Evolutionary conservation across 2,888 invertebrate species (phyloP).

Genomic region (Drosophila buzzatii): DNA sequence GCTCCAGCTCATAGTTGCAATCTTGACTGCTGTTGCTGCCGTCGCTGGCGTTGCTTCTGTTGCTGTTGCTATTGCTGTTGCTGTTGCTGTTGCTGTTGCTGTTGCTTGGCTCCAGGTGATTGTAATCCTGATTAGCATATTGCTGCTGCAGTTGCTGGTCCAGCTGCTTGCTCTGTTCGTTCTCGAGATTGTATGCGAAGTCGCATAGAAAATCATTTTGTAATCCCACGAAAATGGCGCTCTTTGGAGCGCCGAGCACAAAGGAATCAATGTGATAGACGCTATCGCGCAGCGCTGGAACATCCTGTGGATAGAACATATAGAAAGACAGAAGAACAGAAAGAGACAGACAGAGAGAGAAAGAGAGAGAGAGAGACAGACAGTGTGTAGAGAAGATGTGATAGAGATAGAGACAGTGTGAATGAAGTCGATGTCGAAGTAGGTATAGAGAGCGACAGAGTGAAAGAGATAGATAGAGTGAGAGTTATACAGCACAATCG

Average conservation of each 20-base stretch:
- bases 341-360: slow-evolving; percentile 63
- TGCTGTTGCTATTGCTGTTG: neutral
- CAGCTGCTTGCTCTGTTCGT: slow-evolving; percentile 26
- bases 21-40: slow-evolving; percentile 10
- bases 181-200: slow-evolving; percentile 69
- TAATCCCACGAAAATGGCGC: slow-evolving; percentile 84
- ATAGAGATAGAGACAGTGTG: slow-evolving; percentile 15
- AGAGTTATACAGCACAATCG: slow-evolving; percentile 9
- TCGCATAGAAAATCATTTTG: slow-evolving; percentile 82
- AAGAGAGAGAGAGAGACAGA: slow-evolving; percentile 27
- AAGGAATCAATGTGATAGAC: slow-evolving; percentile 84
- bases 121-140: slow-evolving; percentile 6
- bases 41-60: slow-evolving; percentile 3
- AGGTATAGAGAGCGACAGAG: neutral
- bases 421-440: slow-evolving; percentile 1
- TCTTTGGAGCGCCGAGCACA: slow-evolving; percentile 83
- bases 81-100: slow-evolving; percentile 1
- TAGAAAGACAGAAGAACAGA: slow-evolving; percentile 66
- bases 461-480: neutral
- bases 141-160: slow-evolving; percentile 11
- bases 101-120: slow-evolving; percentile 5
- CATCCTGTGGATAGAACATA: slow-evolving; percentile 82
- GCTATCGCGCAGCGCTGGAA: slow-evolving; percentile 80
- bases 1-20: slow-evolving; percentile 21
- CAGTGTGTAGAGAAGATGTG: slow-evolving; percentile 23